Percentiles rank a stretch among this genome's conserved stretches.
phyloP scores from a whole-genome alignment of 2,797 vertebrate species.

The Huso huso region DNA sequence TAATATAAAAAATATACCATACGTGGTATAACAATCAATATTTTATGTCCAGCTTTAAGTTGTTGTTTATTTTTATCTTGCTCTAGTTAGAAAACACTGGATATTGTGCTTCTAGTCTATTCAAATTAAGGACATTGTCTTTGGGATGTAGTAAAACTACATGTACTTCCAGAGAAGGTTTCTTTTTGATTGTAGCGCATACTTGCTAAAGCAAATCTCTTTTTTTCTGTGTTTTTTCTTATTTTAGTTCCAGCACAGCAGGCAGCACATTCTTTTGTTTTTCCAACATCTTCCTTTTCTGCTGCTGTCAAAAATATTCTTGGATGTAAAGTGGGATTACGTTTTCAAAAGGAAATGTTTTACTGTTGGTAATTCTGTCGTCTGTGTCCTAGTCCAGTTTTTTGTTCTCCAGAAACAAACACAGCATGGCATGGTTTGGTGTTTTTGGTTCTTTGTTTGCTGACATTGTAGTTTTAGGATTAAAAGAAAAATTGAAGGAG shows the following conservation, averaged over 20 bases:
- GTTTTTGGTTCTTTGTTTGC: slow-evolving; percentile 11
- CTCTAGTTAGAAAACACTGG: too few relatives aligned
- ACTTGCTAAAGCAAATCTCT: too few relatives aligned
- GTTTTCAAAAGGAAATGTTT: slow-evolving; percentile 14
- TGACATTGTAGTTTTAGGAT: not conserved
- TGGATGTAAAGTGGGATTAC: slow-evolving; percentile 10
- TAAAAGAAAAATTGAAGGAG: slow-evolving; percentile 17
- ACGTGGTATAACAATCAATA: too few relatives aligned
- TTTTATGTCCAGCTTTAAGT: too few relatives aligned
- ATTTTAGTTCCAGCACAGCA: slow-evolving; percentile 7
- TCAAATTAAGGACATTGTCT: too few relatives aligned
- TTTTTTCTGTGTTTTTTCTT: too few relatives aligned
- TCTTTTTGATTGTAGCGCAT: too few relatives aligned
- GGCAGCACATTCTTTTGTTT: slow-evolving; percentile 2
- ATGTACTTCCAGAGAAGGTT: too few relatives aligned
- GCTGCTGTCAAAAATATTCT: slow-evolving; percentile 7
- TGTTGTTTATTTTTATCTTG: too few relatives aligned
- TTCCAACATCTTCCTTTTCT: slow-evolving; percentile 4
- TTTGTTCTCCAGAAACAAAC: slow-evolving; percentile 16
- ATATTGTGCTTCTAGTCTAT: too few relatives aligned
- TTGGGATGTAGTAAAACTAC: too few relatives aligned
- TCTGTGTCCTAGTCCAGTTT: not conserved
- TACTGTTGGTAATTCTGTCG: slow-evolving; percentile 7
- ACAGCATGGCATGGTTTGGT: slow-evolving; percentile 14
- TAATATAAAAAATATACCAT: too few relatives aligned